Evolutionary conservation across 2,113 vertebrate genomes (phyloP).

Genomic region (Amblyornis subalaris): DNA sequence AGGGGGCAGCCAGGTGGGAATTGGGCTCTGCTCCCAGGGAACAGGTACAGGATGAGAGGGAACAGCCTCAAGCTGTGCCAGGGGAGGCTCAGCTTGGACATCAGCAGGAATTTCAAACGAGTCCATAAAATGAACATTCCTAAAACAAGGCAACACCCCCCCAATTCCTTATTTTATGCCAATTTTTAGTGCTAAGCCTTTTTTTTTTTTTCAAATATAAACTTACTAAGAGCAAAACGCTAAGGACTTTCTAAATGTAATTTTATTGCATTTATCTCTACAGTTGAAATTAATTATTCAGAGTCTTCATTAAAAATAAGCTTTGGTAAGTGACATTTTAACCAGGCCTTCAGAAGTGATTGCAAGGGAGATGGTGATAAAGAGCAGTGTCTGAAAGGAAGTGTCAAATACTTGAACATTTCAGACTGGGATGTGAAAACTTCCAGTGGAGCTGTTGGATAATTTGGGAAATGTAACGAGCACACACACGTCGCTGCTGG

Average conservation of each 20-base stretch:
- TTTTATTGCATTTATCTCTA: constrained; percentile 61
- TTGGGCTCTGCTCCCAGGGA: background rate
- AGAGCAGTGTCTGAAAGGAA: background rate
- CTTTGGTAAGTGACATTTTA: constrained; percentile 53
- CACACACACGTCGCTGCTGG: background rate
- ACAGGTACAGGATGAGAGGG: background rate
- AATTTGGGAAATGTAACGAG: background rate
- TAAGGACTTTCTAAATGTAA: constrained; percentile 27
- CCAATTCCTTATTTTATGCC: background rate
- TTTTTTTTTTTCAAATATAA: background rate
- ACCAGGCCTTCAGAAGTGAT: constrained; percentile 26
- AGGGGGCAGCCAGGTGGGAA: background rate
- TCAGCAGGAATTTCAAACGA: background rate
- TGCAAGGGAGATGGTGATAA: constrained; percentile 32
- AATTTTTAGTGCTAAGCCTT: background rate
- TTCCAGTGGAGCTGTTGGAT: background rate
- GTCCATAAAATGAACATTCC: background rate
- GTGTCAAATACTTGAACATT: background rate
- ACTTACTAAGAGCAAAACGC: background rate
- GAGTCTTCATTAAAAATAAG: constrained; percentile 57
- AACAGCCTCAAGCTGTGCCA: background rate
- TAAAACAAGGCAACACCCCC: background rate
- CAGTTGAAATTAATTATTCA: constrained; percentile 51
- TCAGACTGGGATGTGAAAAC: background rate
- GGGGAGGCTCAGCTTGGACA: background rate